A percentile compares a stretch with the other conserved stretches of the same genome.
These are phyloP conservation scores for Tretioscincus oriximinensis DNA, from an alignment of 2,113 vertebrate genomes.

Conservation along the genomic window DNA sequence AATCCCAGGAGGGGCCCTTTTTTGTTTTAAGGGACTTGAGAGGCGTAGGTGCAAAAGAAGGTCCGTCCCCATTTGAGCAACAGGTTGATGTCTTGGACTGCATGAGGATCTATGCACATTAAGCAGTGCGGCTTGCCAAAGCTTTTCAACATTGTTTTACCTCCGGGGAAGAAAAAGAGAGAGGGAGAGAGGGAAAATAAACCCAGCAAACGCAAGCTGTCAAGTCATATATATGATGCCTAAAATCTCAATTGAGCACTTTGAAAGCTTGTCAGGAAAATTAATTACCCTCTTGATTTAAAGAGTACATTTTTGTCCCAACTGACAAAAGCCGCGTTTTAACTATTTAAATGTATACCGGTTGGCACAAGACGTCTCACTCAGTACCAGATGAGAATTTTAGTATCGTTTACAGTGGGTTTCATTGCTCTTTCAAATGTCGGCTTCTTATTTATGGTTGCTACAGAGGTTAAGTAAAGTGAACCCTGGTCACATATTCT, in stretches of 20 bases:
- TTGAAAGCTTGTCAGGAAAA: conserved; percentile 69
- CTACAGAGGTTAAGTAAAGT: neutral
- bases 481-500: too few species aligned
- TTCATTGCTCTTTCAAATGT: conserved; percentile 9
- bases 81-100: conserved; percentile 27
- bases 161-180: conserved; percentile 43
- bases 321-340: conserved; percentile 65
- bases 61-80: neutral
- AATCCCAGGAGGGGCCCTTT: too few species aligned
- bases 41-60: neutral
- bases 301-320: conserved; percentile 57
- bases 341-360: conserved; percentile 55
- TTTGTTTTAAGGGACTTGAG: neutral
- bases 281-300: conserved; percentile 73
- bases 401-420: neutral
- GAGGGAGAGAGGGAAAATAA: conserved; percentile 11
- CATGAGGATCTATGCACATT: conserved; percentile 22
- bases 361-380: conserved; percentile 40
- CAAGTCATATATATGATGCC: conserved; percentile 57
- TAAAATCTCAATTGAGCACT: conserved; percentile 68
- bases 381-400: conserved; percentile 31
- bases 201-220: conserved; percentile 54
- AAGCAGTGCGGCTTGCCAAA: conserved; percentile 34
- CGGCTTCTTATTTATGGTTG: neutral
- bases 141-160: conserved; percentile 1